phyloP scores from a whole-genome alignment of 2,888 invertebrate genomes.

The Hesperia comma region DNA sequence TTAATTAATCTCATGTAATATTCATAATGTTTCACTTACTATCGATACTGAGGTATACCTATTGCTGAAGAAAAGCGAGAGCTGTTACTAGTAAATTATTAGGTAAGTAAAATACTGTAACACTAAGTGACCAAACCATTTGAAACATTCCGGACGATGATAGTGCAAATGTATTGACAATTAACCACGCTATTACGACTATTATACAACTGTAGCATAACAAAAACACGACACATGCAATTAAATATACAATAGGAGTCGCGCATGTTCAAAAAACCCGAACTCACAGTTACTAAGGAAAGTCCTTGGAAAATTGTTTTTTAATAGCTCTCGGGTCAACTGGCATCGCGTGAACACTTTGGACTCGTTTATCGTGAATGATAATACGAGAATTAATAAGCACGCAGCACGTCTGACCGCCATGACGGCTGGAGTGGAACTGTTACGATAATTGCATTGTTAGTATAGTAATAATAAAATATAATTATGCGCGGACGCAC shows the following conservation, averaged over 20 bases:
- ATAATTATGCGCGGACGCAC: constrained; percentile 62
- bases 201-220: constrained; percentile 30
- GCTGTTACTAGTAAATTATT: too few relatives aligned
- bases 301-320: constrained; percentile 85
- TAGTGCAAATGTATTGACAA: constrained; percentile 25
- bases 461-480: constrained; percentile 43
- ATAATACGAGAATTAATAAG: constrained; percentile 53
- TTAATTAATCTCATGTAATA: too few relatives aligned
- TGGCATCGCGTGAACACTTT: constrained; percentile 88
- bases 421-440: constrained; percentile 60
- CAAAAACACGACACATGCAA: constrained; percentile 37
- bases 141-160: constrained; percentile 9
- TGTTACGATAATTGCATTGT: constrained; percentile 51
- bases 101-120: too few relatives aligned
- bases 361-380: constrained; percentile 55
- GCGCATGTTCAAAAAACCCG: constrained; percentile 34
- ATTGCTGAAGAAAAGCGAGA: too few relatives aligned
- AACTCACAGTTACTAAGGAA: constrained; percentile 89
- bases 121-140: constrained; percentile 13
- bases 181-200: constrained; percentile 16
- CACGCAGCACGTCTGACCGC: constrained; percentile 56
- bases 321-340: constrained; percentile 86
- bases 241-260: constrained; percentile 34
- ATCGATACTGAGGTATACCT: too few relatives aligned
- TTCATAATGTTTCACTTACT: too few relatives aligned